Percentiles rank a stretch among this genome's conserved stretches.
phyloP scores from a whole-genome alignment of 2,888 invertebrate species.

The Coecobrya sp. region DNA sequence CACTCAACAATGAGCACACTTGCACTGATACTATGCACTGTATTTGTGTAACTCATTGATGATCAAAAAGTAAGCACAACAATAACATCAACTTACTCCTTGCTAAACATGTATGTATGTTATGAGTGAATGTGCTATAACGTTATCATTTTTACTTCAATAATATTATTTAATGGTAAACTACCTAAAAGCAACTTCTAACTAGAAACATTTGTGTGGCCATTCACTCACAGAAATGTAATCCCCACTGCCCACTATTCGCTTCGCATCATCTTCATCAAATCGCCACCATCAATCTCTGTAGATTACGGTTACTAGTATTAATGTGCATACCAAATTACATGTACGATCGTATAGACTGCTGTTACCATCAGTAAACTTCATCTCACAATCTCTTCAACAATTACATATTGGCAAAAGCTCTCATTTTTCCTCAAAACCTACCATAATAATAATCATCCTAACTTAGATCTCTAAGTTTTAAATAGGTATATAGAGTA shows the following conservation, averaged over 20 bases:
- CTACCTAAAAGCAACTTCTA: background rate
- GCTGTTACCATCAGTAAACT: conserved; percentile 1
- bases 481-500: background rate
- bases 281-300: background rate
- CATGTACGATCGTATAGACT: background rate
- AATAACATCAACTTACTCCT: background rate
- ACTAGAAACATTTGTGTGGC: background rate
- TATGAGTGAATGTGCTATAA: background rate
- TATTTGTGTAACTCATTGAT: conserved; percentile 1
- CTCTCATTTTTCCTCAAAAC: conserved; percentile 64
- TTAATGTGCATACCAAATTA: conserved; percentile 33
- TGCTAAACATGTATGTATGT: background rate
- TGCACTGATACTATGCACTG: background rate
- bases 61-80: background rate
- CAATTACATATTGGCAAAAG: conserved; percentile 49
- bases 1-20: background rate
- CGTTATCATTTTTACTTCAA: background rate
- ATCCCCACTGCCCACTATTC: background rate
- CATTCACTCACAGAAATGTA: background rate
- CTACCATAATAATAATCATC: conserved; percentile 1
- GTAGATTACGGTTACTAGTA: conserved; percentile 23
- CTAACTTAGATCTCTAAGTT: background rate
- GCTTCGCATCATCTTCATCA: background rate
- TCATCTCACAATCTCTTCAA: conserved; percentile 6
- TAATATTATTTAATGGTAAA: conserved; percentile 20